phyloP scores from a whole-genome alignment of 2,797 vertebrate genomes.

The Coranthus polyacanthus region DNA sequence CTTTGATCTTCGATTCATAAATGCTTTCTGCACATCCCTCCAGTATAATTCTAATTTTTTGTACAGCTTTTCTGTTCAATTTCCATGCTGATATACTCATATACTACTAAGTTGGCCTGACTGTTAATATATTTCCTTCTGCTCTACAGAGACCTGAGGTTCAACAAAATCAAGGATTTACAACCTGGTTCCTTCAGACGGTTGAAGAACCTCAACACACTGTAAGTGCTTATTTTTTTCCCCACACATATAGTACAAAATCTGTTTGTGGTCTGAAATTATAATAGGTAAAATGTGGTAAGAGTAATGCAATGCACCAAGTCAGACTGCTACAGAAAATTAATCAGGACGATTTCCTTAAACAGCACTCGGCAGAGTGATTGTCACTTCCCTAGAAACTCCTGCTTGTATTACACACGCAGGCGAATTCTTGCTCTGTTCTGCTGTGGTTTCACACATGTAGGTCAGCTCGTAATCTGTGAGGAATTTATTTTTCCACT shows the following conservation, averaged over 20 bases:
- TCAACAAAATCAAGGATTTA: slow-evolving; percentile 98
- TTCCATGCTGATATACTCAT: background rate
- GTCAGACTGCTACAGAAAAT: background rate
- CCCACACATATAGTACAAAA: background rate
- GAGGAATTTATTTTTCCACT: slow-evolving; percentile 68
- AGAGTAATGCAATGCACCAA: background rate
- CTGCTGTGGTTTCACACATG: slow-evolving; percentile 63
- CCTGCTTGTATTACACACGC: slow-evolving; percentile 29
- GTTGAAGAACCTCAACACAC: slow-evolving; percentile 94
- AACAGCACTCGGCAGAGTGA: slow-evolving; percentile 5
- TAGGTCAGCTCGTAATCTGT: slow-evolving; percentile 69
- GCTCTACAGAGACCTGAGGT: slow-evolving; percentile 92
- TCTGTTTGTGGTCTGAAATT: background rate
- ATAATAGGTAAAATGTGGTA: background rate
- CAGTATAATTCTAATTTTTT: background rate
- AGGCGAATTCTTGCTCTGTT: slow-evolving; percentile 31
- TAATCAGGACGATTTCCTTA: slow-evolving; percentile 22
- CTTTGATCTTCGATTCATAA: slow-evolving; percentile 12
- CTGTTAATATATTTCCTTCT: slow-evolving; percentile 18
- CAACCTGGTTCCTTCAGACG: slow-evolving; percentile 91
- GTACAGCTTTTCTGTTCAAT: background rate
- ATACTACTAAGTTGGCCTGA: background rate
- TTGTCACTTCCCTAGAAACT: slow-evolving; percentile 44
- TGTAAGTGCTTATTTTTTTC: slow-evolving; percentile 79
- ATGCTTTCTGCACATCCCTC: background rate